Conservation (phyloP, 2,797 vertebrate genomes). For the Ctenosaura bakeri region DNA sequence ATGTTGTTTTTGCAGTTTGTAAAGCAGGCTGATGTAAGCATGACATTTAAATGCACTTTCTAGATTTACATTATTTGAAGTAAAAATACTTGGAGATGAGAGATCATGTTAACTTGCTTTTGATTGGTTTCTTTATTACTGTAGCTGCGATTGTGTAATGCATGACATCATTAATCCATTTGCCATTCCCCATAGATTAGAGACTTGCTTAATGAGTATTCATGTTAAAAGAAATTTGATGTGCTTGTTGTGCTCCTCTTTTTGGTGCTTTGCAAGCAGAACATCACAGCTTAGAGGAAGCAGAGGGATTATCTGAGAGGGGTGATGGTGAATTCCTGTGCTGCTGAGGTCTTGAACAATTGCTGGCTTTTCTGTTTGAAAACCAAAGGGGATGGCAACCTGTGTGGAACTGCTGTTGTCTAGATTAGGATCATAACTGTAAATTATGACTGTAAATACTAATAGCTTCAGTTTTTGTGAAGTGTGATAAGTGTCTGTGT, state of each 20-base stretch:
- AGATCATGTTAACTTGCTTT: not conserved
- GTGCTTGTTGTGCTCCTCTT: constrained; percentile 42
- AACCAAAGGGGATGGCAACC: accelerated
- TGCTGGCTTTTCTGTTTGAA: constrained; percentile 15
- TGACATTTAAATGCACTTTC: not conserved
- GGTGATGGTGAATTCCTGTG: not conserved
- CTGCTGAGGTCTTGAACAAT: accelerated
- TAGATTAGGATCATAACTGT: not conserved
- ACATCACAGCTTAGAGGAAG: not conserved
- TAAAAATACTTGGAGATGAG: constrained; percentile 30
- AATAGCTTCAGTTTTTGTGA: not conserved
- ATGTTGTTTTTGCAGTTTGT: not conserved
- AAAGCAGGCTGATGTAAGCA: not conserved
- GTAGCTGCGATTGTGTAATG: constrained; percentile 59
- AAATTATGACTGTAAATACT: not conserved
- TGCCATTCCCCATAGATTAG: constrained; percentile 54
- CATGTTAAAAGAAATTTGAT: constrained; percentile 52
- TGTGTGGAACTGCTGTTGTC: too few species aligned
- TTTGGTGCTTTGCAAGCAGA: constrained; percentile 27
- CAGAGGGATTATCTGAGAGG: not conserved
- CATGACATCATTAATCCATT: constrained; percentile 48
- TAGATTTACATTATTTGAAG: not conserved
- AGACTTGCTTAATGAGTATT: constrained; percentile 49
- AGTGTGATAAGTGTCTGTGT: not conserved
- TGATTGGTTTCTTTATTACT: constrained; percentile 33